Base-by-base conservation (phyloP, 2,113 vertebrate genomes). In the Ammodytes marinus region DNA sequence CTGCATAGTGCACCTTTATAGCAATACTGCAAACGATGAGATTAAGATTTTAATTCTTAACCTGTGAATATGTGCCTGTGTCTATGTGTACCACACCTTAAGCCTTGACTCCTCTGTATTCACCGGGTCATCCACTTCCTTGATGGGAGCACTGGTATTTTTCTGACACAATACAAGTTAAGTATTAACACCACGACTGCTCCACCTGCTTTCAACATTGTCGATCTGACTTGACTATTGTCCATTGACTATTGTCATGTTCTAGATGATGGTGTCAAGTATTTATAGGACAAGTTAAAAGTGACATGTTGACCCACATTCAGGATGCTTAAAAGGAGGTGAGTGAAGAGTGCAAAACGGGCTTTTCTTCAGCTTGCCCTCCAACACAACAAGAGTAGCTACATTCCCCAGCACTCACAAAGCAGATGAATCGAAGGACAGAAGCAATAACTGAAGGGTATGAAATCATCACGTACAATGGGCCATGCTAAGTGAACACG, bases 261-360 rank as follows among this genome's bases (percentile, higher is more conserved):
- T 63, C 64, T 49, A 42, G 6, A 47, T 58, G 27, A 17, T 27
- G 27, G 58, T 47, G 57, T 73, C 15, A 67, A 46, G 43, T 42
- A 57, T 71, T 65, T 69, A 37, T 9, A 15, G 19, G n/a, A 55
- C 27, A 27, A 43, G 58, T 69, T 64, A 54, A 55, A 69, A 52
- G 58, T 4, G 0, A 19, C 35, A 73, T 8, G 7, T 50, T 64
- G 66, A 39, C n/a, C 45, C 35, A 70, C 12, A 58, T 75, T 76
- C 46, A 71, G 15, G 12, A 74, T 15, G 43, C 54, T 60, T 40
- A 35, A 12, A 74, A 61, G 70, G 8, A 77, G 5, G 8, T 53
- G 42, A 0, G 4, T 5, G n/a, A 64, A 37, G 11, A 81, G 27
- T 6, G 11, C 37, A 46, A 19, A 47, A 50, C 6, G 12, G 50